A percentile compares a stretch with the other conserved stretches of the same genome.
These are phyloP conservation scores for Micronisus gabar DNA, from an alignment of 2,113 vertebrate genomes.

Conservation along the genomic window DNA sequence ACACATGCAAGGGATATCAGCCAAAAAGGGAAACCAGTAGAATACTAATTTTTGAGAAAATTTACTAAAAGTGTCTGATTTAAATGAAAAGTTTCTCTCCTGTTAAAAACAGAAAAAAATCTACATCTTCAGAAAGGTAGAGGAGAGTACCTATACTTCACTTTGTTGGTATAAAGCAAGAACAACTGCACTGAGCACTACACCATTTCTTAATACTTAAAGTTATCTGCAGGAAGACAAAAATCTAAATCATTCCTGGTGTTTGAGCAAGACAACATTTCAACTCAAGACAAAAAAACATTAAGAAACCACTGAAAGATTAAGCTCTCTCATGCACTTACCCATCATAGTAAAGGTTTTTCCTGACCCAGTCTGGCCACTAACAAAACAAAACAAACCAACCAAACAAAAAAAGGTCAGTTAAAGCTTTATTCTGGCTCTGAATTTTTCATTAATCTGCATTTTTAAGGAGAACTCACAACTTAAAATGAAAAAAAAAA, in stretches of 20 bases:
- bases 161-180: neutral
- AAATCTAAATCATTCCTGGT: neutral
- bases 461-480: neutral
- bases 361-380: constrained; percentile 95
- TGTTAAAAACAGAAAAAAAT: neutral
- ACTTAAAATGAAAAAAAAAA: neutral
- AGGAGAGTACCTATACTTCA: neutral
- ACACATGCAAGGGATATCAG: neutral
- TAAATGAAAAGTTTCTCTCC: neutral
- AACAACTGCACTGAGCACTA: neutral
- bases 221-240: neutral
- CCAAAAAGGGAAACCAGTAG: neutral
- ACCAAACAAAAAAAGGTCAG: neutral
- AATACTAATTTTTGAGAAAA: neutral
- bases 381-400: constrained; percentile 46
- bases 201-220: neutral
- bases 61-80: neutral
- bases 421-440: neutral
- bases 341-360: constrained; percentile 99
- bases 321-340: constrained; percentile 60
- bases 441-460: neutral
- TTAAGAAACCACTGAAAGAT: neutral
- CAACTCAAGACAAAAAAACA: neutral
- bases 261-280: neutral
- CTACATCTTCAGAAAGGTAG: neutral